Evolutionary conservation across 2,888 invertebrate species (phyloP).

Genomic region (Dasysyrphus tricinctus): DNA sequence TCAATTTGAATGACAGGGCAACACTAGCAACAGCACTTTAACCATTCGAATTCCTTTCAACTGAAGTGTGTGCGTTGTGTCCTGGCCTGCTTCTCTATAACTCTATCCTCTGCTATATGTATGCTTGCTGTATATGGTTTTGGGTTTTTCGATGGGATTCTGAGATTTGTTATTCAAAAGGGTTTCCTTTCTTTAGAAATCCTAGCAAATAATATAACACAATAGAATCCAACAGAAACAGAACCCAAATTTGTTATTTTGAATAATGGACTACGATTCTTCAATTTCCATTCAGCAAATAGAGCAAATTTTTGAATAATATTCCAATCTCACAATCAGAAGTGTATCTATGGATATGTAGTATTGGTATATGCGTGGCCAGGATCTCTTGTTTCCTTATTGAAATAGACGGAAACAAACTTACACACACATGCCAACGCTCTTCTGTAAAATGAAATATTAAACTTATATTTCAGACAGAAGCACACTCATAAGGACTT

Average conservation of each 20-base stretch:
- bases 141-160: conserved; percentile 5
- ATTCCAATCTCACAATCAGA: conserved; percentile 6
- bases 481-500: neutral
- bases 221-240: conserved; percentile 26
- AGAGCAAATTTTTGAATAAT: conserved; percentile 26
- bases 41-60: conserved; percentile 22
- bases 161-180: conserved; percentile 28
- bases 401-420: neutral
- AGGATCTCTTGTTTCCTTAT: neutral
- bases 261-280: conserved; percentile 8
- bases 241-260: conserved; percentile 30
- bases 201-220: conserved; percentile 6
- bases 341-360: neutral
- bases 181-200: conserved; percentile 13
- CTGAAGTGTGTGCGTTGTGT: conserved; percentile 1
- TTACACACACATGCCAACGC: neutral
- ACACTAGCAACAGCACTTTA: conserved; percentile 22
- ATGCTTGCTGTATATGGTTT: neutral
- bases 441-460: conserved; percentile 10
- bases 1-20: conserved; percentile 26
- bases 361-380: neutral
- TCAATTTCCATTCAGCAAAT: conserved; percentile 26
- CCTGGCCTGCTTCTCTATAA: neutral
- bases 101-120: neutral
- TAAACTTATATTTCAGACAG: neutral